phyloP scores from a whole-genome alignment of 2,888 invertebrate species.

The Cheilosia variabilis region DNA sequence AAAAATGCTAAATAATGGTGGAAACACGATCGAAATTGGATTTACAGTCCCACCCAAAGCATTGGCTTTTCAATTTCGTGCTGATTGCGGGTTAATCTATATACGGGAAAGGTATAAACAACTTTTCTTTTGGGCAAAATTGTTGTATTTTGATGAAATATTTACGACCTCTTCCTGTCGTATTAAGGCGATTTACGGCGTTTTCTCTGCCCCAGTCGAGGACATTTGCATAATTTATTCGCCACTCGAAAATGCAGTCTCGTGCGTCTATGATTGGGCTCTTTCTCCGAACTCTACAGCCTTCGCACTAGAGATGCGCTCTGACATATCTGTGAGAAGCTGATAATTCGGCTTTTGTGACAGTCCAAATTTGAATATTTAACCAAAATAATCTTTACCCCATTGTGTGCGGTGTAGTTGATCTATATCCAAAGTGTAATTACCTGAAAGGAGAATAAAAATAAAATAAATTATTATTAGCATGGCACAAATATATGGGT shows the following conservation, averaged over 20 bases:
- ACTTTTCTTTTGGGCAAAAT: slow-evolving; percentile 30
- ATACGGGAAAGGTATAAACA: slow-evolving; percentile 10
- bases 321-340: too few species aligned
- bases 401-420: too few species aligned
- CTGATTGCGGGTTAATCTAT: slow-evolving; percentile 12
- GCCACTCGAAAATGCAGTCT: background rate
- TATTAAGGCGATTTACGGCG: slow-evolving; percentile 14
- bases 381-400: too few species aligned
- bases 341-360: too few species aligned
- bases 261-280: slow-evolving; percentile 5
- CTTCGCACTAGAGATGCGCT: too few species aligned
- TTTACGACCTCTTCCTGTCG: slow-evolving; percentile 22
- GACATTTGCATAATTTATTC: slow-evolving; percentile 48
- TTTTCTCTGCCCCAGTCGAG: background rate
- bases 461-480: background rate
- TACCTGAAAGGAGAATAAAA: slow-evolving; percentile 27
- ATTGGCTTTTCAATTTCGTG: slow-evolving; percentile 10
- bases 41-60: slow-evolving; percentile 23
- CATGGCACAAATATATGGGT: background rate
- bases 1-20: slow-evolving; percentile 29
- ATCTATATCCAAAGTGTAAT: background rate
- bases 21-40: slow-evolving; percentile 21
- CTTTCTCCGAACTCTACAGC: background rate
- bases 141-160: slow-evolving; percentile 30
- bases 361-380: too few species aligned